Conservation (phyloP, 2,888 invertebrate genomes). For the Itoplectis maculator region DNA sequence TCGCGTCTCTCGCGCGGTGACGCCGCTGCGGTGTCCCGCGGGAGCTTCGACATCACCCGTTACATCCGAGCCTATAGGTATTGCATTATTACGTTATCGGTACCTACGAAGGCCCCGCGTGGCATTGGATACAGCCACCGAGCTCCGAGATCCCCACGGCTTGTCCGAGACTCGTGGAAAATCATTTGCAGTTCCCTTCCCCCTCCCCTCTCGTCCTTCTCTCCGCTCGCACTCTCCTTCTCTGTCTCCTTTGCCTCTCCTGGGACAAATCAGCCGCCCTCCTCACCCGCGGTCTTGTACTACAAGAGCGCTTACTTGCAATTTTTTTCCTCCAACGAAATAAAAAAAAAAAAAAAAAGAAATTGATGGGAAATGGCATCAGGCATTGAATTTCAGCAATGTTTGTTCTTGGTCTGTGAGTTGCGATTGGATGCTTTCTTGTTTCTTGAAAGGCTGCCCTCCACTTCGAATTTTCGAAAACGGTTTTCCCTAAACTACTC, state of each 20-base stretch:
- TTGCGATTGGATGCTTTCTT: too few relatives aligned
- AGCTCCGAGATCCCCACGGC: background rate
- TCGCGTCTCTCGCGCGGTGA: too few relatives aligned
- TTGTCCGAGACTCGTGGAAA: slow-evolving; percentile 74
- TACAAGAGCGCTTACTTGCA: background rate
- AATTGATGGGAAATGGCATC: too few relatives aligned
- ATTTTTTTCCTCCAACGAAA: slow-evolving; percentile 34
- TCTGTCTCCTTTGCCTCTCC: slow-evolving; percentile 20
- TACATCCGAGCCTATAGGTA: slow-evolving; percentile 72
- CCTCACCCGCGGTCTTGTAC: background rate
- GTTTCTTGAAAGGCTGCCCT: too few relatives aligned
- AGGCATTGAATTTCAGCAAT: too few relatives aligned
- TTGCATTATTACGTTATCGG: slow-evolving; percentile 62
- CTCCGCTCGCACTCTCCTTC: too few relatives aligned
- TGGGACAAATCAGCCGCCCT: slow-evolving; percentile 54
- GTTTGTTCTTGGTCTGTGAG: too few relatives aligned
- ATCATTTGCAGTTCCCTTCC: slow-evolving; percentile 75
- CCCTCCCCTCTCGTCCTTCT: background rate
- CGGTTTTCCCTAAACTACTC: too few relatives aligned
- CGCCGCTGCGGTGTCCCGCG: slow-evolving; percentile 72
- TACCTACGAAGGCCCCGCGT: slow-evolving; percentile 7
- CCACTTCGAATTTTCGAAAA: too few relatives aligned
- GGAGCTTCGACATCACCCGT: slow-evolving; percentile 81
- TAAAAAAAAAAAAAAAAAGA: background rate
- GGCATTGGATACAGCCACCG: slow-evolving; percentile 13